A percentile compares a stretch with the other conserved stretches of the same genome.
Conservation (phyloP, 2,888 invertebrate species). For the Cantharis nigra region DNA sequence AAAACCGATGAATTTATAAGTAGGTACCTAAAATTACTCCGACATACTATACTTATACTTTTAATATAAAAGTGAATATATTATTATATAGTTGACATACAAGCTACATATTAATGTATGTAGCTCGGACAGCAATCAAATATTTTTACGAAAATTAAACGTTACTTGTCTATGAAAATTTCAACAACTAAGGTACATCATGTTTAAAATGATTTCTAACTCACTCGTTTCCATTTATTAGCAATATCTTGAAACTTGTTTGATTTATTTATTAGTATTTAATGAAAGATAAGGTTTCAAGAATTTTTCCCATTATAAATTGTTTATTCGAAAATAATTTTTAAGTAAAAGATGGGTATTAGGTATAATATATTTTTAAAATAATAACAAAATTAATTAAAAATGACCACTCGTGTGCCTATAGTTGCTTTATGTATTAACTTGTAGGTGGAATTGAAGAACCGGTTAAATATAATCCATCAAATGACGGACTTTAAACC, state of each 20-base stretch:
- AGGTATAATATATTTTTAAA: background rate
- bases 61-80: background rate
- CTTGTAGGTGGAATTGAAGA: slow-evolving; percentile 19
- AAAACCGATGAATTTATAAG: background rate
- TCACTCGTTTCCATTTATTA: background rate
- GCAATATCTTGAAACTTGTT: background rate
- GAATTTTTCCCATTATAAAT: background rate
- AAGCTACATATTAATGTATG: background rate
- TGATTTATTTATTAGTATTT: background rate
- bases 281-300: background rate
- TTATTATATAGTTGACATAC: background rate
- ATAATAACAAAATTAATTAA: background rate
- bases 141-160: background rate
- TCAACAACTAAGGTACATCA: background rate
- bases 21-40: no score
- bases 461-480: slow-evolving; percentile 36
- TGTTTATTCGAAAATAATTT: background rate
- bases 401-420: background rate
- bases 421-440: background rate
- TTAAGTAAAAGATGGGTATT: background rate
- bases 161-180: background rate
- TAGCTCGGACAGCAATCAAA: background rate
- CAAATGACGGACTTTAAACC: slow-evolving; percentile 35
- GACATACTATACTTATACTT: background rate
- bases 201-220: background rate